phyloP scores from a whole-genome alignment of 2,113 vertebrate species.

The Serilophus lunatus region DNA sequence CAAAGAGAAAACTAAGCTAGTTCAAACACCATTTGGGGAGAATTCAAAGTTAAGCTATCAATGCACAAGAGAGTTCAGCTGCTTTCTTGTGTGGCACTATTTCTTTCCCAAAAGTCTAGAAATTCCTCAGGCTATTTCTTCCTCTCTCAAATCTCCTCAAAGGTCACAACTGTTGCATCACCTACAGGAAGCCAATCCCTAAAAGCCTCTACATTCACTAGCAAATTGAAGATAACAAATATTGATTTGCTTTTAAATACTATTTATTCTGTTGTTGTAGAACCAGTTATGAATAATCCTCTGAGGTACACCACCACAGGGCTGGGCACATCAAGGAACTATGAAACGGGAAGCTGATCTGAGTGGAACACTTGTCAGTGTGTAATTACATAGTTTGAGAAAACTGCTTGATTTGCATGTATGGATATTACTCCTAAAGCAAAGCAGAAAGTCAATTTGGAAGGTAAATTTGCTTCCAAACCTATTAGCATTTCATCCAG shows the following conservation, averaged over 20 bases:
- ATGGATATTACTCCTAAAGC: not conserved
- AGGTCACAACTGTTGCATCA: not conserved
- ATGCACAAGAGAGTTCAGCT: not conserved
- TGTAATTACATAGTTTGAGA: constrained; percentile 5
- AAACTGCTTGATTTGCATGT: constrained; percentile 31
- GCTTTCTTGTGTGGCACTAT: not conserved
- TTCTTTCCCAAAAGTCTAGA: not conserved
- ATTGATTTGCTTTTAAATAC: constrained; percentile 40
- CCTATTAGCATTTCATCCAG: constrained; percentile 18
- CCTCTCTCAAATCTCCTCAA: not conserved
- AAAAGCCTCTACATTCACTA: not conserved
- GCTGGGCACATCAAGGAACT: constrained; percentile 14
- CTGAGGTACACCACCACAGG: not conserved
- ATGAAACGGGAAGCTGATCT: not conserved
- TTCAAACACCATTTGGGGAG: not conserved
- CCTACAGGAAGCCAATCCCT: not conserved
- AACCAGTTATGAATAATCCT: constrained; percentile 27
- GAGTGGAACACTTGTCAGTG: not conserved
- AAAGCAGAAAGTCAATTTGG: constrained; percentile 12
- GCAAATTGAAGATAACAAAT: not conserved
- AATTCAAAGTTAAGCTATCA: not conserved
- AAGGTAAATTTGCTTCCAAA: not conserved
- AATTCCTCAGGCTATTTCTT: not conserved
- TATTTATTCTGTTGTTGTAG: constrained; percentile 26
- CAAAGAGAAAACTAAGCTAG: not conserved